Evolutionary conservation across 2,888 invertebrate genomes (phyloP).

Genomic region (Platycheirus albimanus): DNA sequence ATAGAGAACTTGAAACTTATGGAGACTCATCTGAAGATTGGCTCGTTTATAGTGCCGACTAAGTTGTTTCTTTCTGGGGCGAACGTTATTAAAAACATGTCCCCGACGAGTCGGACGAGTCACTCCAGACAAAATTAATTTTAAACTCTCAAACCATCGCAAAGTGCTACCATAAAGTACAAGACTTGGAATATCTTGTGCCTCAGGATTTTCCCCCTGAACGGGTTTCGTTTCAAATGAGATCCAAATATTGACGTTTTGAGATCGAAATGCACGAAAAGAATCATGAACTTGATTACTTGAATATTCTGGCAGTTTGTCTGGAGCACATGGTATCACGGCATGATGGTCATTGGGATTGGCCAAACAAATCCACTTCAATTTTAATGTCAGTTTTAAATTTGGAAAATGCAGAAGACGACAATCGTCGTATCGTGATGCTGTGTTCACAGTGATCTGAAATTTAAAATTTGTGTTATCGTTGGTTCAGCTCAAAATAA

Average conservation of each 20-base stretch:
- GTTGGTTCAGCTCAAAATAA: too few species aligned
- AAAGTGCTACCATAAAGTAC: constrained; percentile 96
- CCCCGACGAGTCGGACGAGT: constrained; percentile 97
- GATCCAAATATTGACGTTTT: constrained; percentile 90
- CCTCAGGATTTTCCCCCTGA: constrained; percentile 83
- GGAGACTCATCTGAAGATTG: constrained; percentile 92
- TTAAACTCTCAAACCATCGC: constrained; percentile 97
- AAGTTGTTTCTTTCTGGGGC: constrained; percentile 94
- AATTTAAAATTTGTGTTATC: neutral
- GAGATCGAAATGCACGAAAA: constrained; percentile 95
- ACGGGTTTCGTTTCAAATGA: constrained; percentile 89
- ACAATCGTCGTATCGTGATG: constrained; percentile 99
- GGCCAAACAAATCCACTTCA: constrained; percentile 95
- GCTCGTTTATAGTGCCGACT: constrained; percentile 96
- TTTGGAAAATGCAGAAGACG: constrained; percentile 95
- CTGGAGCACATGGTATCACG: constrained; percentile 97
- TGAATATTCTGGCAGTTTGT: constrained; percentile 97
- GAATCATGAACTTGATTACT: constrained; percentile 98
- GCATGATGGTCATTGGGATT: constrained; percentile 98
- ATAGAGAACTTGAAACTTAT: constrained; percentile 90
- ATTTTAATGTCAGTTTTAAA: constrained; percentile 90
- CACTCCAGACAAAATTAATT: constrained; percentile 94
- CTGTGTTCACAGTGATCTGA: constrained; percentile 92
- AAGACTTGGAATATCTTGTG: constrained; percentile 88
- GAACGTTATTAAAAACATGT: constrained; percentile 91